Percentiles rank a stretch among this genome's conserved stretches.
Conservation (phyloP, 2,113 vertebrate species). For the Notarius quadriscutis region DNA sequence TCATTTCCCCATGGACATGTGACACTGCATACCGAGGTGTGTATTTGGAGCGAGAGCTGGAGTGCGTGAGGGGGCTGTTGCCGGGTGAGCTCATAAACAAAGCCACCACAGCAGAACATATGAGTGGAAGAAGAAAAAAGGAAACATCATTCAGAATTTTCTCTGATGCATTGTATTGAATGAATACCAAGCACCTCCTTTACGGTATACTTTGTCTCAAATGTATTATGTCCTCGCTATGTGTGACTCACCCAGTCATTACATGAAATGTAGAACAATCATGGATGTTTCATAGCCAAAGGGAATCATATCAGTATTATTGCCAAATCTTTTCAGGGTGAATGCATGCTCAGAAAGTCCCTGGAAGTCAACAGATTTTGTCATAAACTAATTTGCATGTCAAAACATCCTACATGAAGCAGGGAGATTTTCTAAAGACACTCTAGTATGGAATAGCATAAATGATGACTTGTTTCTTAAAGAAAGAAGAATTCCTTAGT, state of each 20-base stretch:
- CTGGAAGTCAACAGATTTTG: background rate
- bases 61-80: slow-evolving; percentile 3
- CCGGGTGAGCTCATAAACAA: slow-evolving; percentile 8
- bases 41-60: slow-evolving; percentile 32
- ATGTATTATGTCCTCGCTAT: slow-evolving; percentile 19
- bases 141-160: background rate
- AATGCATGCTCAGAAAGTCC: background rate
- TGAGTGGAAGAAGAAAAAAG: background rate
- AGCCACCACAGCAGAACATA: background rate
- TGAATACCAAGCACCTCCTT: background rate
- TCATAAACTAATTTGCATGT: background rate
- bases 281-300: background rate
- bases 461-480: background rate
- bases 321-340: background rate
- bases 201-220: background rate
- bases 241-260: slow-evolving; percentile 13
- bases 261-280: slow-evolving; percentile 3
- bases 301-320: background rate
- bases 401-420: background rate
- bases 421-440: background rate
- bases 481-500: background rate
- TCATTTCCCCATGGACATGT: slow-evolving; percentile 8
- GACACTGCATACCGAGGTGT: slow-evolving; percentile 8
- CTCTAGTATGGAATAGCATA: background rate
- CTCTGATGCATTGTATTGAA: background rate